Evolutionary conservation across 2,797 vertebrate genomes (phyloP), one percentile per base, ranked within the genome.

Genomic region (Garrulus glandarius): DNA sequence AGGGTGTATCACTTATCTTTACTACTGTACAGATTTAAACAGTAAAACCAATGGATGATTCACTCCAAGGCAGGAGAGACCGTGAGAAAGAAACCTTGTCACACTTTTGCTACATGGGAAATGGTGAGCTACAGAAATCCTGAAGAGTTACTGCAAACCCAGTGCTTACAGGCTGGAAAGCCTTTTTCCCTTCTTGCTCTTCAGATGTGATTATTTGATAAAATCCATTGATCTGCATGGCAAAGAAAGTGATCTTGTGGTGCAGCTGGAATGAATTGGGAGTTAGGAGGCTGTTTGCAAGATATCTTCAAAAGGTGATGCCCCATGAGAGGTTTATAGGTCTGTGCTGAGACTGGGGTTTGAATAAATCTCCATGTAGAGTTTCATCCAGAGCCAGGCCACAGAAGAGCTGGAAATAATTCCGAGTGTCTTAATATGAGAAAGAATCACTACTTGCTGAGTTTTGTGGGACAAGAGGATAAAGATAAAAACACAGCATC

Each of bases 361-460:
- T 88, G 88, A 92, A 93, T 87, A 92, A 96, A 95, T 92, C 87
- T 90, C 15, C 43, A 56, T 15, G 46, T 9, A 29, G 70, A 92
- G 56, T 50, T 87, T 67, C 20, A 72, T 49, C 84, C 80, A 84
- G 6, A 93, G 56, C 69, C 77, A 90, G 91, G 74, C 79, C 82
- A 92, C 52, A 86, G 89, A n/a, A 92, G 93, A 95, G 85, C 80
- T 95, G 96, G 91, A 97, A 97, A 77, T 72, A 95, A 96, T 96
- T 95, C 85, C 16, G 22, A 68, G 43, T 30, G 36, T 57, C 83
- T 94, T 70, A 91, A 84, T 82, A 89, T 7, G 18, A 79, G 74
- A 90, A 92, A 90, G 55, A 91, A 92, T 78, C 95, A 65, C 76
- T 92, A 19, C 39, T 77, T 83, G 53, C 37, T 52, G 56, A 80